Evolutionary conservation across 1,140 invertebrate species (phyloP), one percentile per base, ranked within the genome.

Genomic region (Hylaeus volcanicus): DNA sequence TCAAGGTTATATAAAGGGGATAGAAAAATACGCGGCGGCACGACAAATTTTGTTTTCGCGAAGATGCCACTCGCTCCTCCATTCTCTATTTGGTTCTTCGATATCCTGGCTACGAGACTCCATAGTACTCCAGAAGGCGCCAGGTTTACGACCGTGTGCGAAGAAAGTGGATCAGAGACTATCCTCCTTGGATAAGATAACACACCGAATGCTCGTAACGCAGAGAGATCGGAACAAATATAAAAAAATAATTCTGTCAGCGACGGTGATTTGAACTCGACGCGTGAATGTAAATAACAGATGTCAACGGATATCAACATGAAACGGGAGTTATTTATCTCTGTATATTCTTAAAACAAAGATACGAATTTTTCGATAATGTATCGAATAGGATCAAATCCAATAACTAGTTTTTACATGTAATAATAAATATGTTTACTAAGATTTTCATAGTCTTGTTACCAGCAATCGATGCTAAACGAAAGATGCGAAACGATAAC

Each of bases 1-100:
- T n/a, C 41, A 5, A 73, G 81, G 76, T 86, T 86, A 69, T 86
- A 86, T 76, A 79, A 83, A 56, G 66, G 48, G 74, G 65, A 86
- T 60, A 79, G 79, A 75, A 82, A 79, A 74, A 85, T 85, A 74
- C 53, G 55, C n/a, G 15, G 51, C 15, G 51, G 15, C 55, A 56
- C 39, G 70, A 78, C 2, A 82, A 86, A 85, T 69, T 85, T 86
- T 82, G 74, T 84, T 81, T 58, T 53, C 61, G 26, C 45, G 43
- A 81, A 26, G 53, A 74, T n/a, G 56, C 74, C 48, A 53, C 9
- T 51, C 58, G 11, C 41, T 6, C 6, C 43, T 15, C 15, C 51
- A 51, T 58, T 51, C 74, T 61, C 8, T 58, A 53, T 75, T 79
- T 56, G 43, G 73, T 73, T 76, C 37, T 48, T 55, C 70, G 83